phyloP scores from a whole-genome alignment of 2,888 invertebrate species.

The Ditula angustiorana region DNA sequence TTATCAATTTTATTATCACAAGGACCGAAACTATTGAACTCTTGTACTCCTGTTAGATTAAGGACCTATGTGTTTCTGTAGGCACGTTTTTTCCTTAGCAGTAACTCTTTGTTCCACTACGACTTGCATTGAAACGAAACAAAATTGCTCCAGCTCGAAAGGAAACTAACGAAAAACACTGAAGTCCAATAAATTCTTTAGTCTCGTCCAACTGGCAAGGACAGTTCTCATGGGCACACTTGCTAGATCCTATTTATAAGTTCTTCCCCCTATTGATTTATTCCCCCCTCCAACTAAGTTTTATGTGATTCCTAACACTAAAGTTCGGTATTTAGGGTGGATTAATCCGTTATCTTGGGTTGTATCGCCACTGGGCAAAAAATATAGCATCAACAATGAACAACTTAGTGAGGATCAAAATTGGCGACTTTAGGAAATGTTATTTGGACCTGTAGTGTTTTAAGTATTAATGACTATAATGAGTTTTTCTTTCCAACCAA shows the following conservation, averaged over 20 bases:
- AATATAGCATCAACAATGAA: background rate
- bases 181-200: slow-evolving; percentile 49
- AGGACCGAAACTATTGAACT: no score
- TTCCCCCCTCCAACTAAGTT: slow-evolving; percentile 37
- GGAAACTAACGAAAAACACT: slow-evolving; percentile 33
- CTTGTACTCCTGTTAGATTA: no score
- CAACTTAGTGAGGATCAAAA: background rate
- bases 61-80: no score
- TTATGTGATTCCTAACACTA: slow-evolving; percentile 37
- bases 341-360: slow-evolving; percentile 22
- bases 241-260: slow-evolving; percentile 50
- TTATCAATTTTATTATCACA: no score
- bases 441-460: no score
- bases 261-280: slow-evolving; percentile 47
- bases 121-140: slow-evolving; percentile 37
- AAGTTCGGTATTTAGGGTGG: slow-evolving; percentile 41
- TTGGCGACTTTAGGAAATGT: no score
- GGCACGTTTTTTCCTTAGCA: background rate
- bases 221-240: slow-evolving; percentile 48
- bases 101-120: background rate
- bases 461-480: no score
- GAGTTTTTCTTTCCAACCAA: no score
- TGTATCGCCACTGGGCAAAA: slow-evolving; percentile 23
- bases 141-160: slow-evolving; percentile 14
- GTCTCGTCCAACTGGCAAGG: slow-evolving; percentile 36